Evolutionary conservation across 2,113 vertebrate species (phyloP).

Genomic region (Cynoglossus semilaevis): DNA sequence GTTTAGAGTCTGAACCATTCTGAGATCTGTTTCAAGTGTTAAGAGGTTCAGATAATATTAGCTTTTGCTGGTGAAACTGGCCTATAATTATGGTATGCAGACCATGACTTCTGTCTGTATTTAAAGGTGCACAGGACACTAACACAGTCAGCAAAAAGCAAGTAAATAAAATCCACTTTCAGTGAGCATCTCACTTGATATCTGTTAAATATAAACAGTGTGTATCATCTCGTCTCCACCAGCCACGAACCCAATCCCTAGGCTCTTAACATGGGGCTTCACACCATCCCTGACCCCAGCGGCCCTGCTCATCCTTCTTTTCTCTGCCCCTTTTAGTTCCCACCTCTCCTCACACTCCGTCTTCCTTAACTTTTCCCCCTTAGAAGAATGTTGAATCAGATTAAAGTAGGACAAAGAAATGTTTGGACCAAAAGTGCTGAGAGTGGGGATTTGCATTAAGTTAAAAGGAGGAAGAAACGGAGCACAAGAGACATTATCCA

Average conservation of each 20-base stretch:
- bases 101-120: constrained; percentile 30
- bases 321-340: constrained; percentile 21
- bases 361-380: constrained; percentile 13
- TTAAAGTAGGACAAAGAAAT: constrained; percentile 65
- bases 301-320: constrained; percentile 40
- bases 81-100: constrained; percentile 19
- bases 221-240: constrained; percentile 23
- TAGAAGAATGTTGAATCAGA: constrained; percentile 38
- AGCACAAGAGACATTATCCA: constrained; percentile 43
- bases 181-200: constrained; percentile 50
- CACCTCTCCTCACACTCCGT: constrained; percentile 19
- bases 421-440: constrained; percentile 47
- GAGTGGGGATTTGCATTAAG: constrained; percentile 54
- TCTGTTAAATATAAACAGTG: constrained; percentile 53
- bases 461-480: constrained; percentile 35
- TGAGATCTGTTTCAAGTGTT: not conserved
- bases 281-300: constrained; percentile 32
- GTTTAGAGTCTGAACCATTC: constrained; percentile 3
- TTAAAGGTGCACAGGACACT: constrained; percentile 27
- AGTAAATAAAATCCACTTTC: constrained; percentile 38
- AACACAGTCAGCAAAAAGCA: constrained; percentile 25
- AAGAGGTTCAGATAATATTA: constrained; percentile 19
- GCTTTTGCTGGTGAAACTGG: constrained; percentile 36
- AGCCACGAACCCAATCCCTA: constrained; percentile 32
- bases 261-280: constrained; percentile 26